Evolutionary conservation across 2,797 vertebrate species (phyloP).

Genomic region (Heterohyrax brucei): DNA sequence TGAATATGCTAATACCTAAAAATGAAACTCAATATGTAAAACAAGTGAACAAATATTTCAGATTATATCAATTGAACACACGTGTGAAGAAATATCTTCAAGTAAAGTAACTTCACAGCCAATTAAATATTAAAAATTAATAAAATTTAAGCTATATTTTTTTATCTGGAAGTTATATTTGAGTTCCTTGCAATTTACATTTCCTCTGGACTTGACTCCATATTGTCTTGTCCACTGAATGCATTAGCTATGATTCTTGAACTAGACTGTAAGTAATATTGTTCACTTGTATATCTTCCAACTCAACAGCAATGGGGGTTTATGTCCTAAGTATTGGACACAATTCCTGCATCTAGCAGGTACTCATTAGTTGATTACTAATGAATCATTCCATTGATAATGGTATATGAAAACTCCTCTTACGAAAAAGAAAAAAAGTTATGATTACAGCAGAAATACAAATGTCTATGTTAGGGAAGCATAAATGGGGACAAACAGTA

Average conservation of each 20-base stretch:
- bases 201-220: neutral
- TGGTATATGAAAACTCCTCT: constrained; percentile 4
- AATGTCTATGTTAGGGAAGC: neutral
- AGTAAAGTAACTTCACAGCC: neutral
- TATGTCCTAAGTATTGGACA: neutral
- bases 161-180: neutral
- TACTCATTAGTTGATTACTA: neutral
- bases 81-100: neutral
- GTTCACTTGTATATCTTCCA: constrained; percentile 3
- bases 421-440: neutral
- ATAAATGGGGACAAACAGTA: neutral
- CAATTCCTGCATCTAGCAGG: constrained; percentile 7
- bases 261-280: neutral
- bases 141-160: neutral
- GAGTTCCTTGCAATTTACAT: neutral
- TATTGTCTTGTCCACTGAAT: neutral
- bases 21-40: neutral
- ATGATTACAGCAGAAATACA: neutral
- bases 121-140: neutral
- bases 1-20: neutral
- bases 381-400: constrained; percentile 4
- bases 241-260: neutral
- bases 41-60: neutral
- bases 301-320: no score
- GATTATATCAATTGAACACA: neutral